A percentile compares a stretch with the other conserved stretches of the same genome.
Evolutionary conservation across 1,140 invertebrate genomes (phyloP).

Genomic region (Augochlora pura): DNA sequence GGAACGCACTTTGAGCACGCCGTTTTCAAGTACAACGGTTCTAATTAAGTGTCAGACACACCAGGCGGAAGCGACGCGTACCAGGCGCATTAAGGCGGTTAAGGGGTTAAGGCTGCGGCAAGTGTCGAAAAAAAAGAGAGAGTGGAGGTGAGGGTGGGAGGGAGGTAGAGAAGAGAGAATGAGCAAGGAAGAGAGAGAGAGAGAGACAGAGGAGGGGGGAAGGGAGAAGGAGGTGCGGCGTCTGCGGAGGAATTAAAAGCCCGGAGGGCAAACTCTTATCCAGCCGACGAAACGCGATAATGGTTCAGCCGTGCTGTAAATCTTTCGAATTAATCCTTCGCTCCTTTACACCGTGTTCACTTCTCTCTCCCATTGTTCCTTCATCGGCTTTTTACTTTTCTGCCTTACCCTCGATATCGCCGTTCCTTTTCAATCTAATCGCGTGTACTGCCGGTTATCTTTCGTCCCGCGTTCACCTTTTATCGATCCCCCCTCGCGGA

Average conservation of each 20-base stretch:
- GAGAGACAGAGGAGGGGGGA: not conserved
- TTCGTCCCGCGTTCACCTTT: not conserved
- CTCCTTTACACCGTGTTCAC: constrained; percentile 34
- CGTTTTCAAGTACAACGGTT: constrained; percentile 57
- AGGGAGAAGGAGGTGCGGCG: constrained; percentile 42
- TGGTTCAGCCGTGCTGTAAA: constrained; percentile 64
- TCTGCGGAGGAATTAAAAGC: constrained; percentile 63
- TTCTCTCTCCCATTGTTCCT: constrained; percentile 29
- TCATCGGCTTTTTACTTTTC: constrained; percentile 5
- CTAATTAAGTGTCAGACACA: constrained; percentile 66
- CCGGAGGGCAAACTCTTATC: constrained; percentile 62
- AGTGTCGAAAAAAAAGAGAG: constrained; percentile 43
- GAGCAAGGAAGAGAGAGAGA: not conserved
- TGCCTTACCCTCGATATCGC: constrained; percentile 27
- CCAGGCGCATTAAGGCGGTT: constrained; percentile 63
- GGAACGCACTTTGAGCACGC: constrained; percentile 39
- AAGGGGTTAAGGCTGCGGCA: constrained; percentile 58
- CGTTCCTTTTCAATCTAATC: constrained; percentile 23
- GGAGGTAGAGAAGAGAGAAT: constrained; percentile 1
- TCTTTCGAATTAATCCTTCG: constrained; percentile 65
- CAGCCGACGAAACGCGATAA: constrained; percentile 67
- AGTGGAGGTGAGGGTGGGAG: not conserved
- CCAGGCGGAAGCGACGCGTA: constrained; percentile 53
- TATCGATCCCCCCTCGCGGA: no score
- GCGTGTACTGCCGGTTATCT: constrained; percentile 2